Conservation (phyloP, 2,113 vertebrate genomes). For the Ceratotherium simum region DNA sequence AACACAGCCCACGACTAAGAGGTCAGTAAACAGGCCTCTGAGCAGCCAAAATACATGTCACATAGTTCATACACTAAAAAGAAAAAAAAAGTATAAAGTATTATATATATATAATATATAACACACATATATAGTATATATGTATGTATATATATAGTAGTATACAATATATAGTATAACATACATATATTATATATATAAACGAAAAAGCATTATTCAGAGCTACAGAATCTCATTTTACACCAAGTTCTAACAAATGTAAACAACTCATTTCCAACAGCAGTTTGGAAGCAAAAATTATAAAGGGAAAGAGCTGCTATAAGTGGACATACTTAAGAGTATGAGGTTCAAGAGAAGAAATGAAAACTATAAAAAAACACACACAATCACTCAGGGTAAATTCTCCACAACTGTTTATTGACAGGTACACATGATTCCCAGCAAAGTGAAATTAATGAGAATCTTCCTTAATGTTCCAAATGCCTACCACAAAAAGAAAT, state of each 20-base stretch:
- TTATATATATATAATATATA: background rate
- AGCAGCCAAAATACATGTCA: constrained; percentile 4
- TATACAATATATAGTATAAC: background rate
- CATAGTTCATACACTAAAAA: background rate
- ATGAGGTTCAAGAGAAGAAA: background rate
- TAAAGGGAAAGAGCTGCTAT: background rate
- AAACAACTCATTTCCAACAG: constrained; percentile 36
- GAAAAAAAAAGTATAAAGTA: background rate
- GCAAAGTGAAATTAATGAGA: constrained; percentile 47
- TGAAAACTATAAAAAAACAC: constrained; percentile 48
- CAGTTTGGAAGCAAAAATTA: constrained; percentile 42
- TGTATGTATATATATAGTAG: too few species aligned
- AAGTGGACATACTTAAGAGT: background rate
- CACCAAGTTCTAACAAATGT: constrained; percentile 39
- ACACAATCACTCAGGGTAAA: constrained; percentile 62
- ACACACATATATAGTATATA: too few species aligned
- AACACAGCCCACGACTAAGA: background rate
- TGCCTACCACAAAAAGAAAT: constrained; percentile 24
- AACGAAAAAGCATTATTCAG: background rate
- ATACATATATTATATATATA: background rate
- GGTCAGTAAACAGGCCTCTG: background rate
- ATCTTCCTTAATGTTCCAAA: constrained; percentile 56
- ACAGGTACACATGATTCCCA: background rate
- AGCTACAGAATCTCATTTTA: constrained; percentile 46
- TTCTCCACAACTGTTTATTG: constrained; percentile 73